Percentiles rank a stretch among this genome's conserved stretches.
phyloP scores from a whole-genome alignment of 2,113 vertebrate species.

The Jaculus jaculus region DNA sequence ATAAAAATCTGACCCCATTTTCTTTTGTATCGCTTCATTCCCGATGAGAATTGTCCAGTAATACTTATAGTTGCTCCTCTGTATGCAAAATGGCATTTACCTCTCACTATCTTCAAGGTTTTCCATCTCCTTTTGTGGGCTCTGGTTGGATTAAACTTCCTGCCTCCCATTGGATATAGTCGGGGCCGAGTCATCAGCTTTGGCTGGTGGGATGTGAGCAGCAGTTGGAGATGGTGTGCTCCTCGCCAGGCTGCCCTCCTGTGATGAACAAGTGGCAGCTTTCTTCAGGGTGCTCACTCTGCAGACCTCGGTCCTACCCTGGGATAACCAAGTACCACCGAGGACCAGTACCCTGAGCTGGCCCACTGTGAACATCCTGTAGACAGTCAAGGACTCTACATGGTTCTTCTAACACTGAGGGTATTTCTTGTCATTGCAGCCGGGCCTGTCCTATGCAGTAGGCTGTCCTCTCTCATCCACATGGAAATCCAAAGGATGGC shows the following conservation, averaged over 20 bases:
- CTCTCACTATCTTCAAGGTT: no score
- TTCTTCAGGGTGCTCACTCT: not conserved
- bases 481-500: not conserved
- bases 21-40: no score
- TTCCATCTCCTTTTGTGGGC: no score
- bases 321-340: not conserved
- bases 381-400: not conserved
- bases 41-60: no score
- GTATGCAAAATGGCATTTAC: no score
- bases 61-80: no score
- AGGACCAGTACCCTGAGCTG: not conserved
- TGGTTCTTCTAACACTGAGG: not conserved
- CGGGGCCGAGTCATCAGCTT: not conserved
- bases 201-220: not conserved
- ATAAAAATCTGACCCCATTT: no score
- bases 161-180: not conserved
- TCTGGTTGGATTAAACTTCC: not conserved
- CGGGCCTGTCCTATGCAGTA: not conserved
- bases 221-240: not conserved
- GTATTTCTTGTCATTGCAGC: not conserved
- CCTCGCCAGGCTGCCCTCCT: not conserved
- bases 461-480: not conserved
- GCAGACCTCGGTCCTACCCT: not conserved
- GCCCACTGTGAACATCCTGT: no score
- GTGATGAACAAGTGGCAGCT: no score